A percentile compares a stretch with the other conserved stretches of the same genome.
phyloP scores from a whole-genome alignment of 2,113 vertebrate genomes.

The Apodemus speciosus region DNA sequence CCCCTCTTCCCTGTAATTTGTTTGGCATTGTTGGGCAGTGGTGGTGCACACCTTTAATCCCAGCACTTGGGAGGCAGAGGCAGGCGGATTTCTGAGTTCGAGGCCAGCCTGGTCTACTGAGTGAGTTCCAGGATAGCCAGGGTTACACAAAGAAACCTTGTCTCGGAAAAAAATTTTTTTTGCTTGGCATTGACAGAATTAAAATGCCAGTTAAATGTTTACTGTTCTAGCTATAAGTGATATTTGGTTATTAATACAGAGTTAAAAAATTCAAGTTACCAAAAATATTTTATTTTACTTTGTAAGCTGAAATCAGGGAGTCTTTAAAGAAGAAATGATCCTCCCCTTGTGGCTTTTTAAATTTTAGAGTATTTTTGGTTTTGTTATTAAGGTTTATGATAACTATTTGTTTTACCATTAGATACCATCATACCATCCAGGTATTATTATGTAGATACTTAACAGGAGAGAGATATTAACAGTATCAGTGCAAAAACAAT shows the following conservation, averaged over 20 bases:
- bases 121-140: too few relatives aligned
- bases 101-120: too few relatives aligned
- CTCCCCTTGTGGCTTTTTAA: background rate
- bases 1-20: background rate
- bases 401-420: background rate
- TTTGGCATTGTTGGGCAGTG: conserved; percentile 4
- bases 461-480: background rate
- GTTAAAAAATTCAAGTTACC: background rate
- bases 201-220: background rate
- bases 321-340: background rate
- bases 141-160: too few relatives aligned
- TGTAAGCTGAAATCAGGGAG: conserved; percentile 25
- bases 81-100: too few relatives aligned
- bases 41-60: too few relatives aligned
- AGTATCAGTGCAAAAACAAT: background rate
- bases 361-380: background rate
- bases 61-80: too few relatives aligned
- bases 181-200: conserved; percentile 46
- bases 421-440: background rate
- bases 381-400: background rate
- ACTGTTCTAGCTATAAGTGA: background rate
- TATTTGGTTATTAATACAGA: background rate
- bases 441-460: background rate
- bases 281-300: conserved; percentile 8
- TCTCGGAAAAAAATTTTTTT: background rate